These are phyloP conservation scores for Dasysyrphus tricinctus DNA, from an alignment of 2,888 invertebrate genomes.

Conservation along the genomic window DNA sequence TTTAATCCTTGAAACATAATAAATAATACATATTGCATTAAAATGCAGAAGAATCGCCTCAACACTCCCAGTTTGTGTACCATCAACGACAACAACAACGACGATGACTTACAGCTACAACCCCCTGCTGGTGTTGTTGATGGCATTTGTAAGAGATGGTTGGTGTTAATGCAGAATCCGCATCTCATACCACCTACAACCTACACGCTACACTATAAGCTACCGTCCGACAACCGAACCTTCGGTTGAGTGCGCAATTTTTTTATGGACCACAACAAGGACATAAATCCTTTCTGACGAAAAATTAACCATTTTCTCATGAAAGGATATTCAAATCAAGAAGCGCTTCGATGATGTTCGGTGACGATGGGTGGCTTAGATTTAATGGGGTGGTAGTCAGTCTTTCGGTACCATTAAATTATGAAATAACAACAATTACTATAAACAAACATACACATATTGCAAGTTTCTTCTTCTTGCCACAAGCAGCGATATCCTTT, in stretches of 20 bases:
- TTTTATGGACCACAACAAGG: constrained; percentile 74
- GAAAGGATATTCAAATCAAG: constrained; percentile 49
- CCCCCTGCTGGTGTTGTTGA: constrained; percentile 55
- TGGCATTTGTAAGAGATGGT: constrained; percentile 61
- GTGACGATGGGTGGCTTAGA: constrained; percentile 12
- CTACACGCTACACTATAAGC: constrained; percentile 12
- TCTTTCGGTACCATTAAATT: constrained; percentile 49
- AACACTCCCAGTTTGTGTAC: not conserved
- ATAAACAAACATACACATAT: constrained; percentile 33
- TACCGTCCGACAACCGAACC: not conserved
- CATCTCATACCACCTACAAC: not conserved
- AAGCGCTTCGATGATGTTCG: not conserved
- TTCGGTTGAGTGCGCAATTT: constrained; percentile 65
- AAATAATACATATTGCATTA: constrained; percentile 72
- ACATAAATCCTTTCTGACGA: constrained; percentile 57
- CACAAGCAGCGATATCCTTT: constrained; percentile 60
- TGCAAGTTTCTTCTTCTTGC: constrained; percentile 29
- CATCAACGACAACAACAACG: not conserved
- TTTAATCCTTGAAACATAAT: constrained; percentile 70
- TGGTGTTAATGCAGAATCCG: constrained; percentile 65
- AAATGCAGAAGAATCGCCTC: constrained; percentile 57
- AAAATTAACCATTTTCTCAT: constrained; percentile 38
- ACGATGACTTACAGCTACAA: not conserved
- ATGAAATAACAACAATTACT: constrained; percentile 31
- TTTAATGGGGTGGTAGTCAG: constrained; percentile 30